These are phyloP conservation scores for Pachycephus smyrnensis DNA, from an alignment of 2,888 invertebrate species.

Conservation along the genomic window DNA sequence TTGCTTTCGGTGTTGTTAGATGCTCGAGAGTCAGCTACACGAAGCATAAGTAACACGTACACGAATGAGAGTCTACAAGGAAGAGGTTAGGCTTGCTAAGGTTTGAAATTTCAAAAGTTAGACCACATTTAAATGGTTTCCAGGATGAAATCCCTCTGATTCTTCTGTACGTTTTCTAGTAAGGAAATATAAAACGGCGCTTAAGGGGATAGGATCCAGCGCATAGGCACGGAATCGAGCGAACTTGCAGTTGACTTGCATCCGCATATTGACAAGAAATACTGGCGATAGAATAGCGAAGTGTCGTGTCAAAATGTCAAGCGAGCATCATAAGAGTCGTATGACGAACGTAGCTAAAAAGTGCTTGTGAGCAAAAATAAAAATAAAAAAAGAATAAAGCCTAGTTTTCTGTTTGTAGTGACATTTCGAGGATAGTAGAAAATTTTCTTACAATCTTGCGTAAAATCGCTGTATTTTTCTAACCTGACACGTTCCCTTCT, in stretches of 20 bases:
- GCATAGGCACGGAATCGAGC: background rate
- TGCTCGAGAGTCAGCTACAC: background rate
- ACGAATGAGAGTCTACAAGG: background rate
- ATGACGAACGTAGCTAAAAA: slow-evolving; percentile 34
- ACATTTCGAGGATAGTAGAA: slow-evolving; percentile 39
- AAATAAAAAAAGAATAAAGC: slow-evolving; percentile 14
- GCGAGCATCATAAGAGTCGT: background rate
- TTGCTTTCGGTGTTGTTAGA: slow-evolving; percentile 30
- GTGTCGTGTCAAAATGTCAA: background rate
- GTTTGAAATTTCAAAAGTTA: background rate
- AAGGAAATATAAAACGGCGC: background rate
- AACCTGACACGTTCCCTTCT: slow-evolving; percentile 59
- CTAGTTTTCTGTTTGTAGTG: slow-evolving; percentile 26
- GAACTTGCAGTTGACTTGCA: background rate
- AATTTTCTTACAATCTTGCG: slow-evolving; percentile 56
- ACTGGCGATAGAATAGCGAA: background rate
- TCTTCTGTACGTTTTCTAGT: background rate
- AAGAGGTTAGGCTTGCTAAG: background rate
- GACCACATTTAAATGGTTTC: background rate
- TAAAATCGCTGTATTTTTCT: slow-evolving; percentile 65
- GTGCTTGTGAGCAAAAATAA: slow-evolving; percentile 32
- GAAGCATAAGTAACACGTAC: background rate
- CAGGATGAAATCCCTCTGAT: background rate
- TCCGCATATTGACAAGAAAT: background rate
- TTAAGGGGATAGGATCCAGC: background rate